Base-by-base conservation (phyloP, 2,888 invertebrate species). In the Caenorhabditis drosophilae region DNA sequence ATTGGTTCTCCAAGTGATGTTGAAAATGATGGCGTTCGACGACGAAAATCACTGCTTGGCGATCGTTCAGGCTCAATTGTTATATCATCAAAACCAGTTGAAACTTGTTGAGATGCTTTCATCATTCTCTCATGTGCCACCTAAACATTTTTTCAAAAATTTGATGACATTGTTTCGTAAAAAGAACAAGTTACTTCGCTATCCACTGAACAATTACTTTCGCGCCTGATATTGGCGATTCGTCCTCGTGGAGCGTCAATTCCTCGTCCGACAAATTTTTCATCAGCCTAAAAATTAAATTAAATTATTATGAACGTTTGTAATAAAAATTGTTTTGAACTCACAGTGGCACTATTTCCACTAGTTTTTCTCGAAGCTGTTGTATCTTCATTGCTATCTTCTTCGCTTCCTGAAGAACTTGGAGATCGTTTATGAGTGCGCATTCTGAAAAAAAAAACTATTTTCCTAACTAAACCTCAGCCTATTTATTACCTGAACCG, bases 61-160 rank as follows among this genome's bases (percentile, higher is more conserved):
- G 51, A 57, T 18, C 54, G 41, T 4, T 56, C 52, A 11, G 26
- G 44, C 38, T 63, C 67, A 16, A 59, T 53, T 22, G 70, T 60
- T 34, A 81, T 75, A 7, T 82, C 82, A 40, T 82, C 80, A 40
- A 81, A 82, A 1, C 75, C 76, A 15, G 62, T 57, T 0, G 80
- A 77, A 11, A 82, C 81, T 23, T 73, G 64, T 36, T 74, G 75
- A 1, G 79, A 62, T 2, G 73, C 73, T 51, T 79, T 78, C 20
- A 81, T 53, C 15, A 79, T 47, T 20, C 76, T 67, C 46, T 82
- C 82, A 48, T 78, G 77, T 4, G 78, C 78, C 20, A 73, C 72
- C 63, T 79, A 64, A 38, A 66, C 6, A 15, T 16, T 23, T 16
- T 48, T 25, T 18, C 6, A 16, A 11, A 16, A 38, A 11, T 31